A percentile compares a stretch with the other conserved stretches of the same genome.
Conservation (phyloP, 2,888 invertebrate genomes). For the Eupelmus urozonus region DNA sequence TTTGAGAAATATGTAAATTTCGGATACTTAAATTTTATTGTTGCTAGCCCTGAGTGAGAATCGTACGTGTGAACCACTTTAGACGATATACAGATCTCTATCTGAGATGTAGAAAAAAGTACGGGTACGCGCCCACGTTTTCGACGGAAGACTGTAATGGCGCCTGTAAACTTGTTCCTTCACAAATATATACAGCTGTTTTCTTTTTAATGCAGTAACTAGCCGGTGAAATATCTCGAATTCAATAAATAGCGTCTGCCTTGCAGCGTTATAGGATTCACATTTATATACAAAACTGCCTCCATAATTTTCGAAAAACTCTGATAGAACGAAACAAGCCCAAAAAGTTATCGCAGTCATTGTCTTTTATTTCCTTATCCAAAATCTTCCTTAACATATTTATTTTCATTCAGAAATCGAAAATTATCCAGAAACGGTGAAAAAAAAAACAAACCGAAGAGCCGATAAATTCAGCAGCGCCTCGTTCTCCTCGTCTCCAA, state of each 20-base stretch:
- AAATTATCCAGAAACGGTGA: background rate
- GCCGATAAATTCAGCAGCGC: background rate
- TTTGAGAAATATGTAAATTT: slow-evolving; percentile 44
- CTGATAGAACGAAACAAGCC: no score
- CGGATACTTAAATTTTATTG: slow-evolving; percentile 31
- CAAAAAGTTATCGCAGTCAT: no score
- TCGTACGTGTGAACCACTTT: slow-evolving; percentile 15
- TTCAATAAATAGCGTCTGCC: no score
- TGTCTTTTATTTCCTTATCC: no score
- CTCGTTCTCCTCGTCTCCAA: background rate
- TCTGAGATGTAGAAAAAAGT: slow-evolving; percentile 11
- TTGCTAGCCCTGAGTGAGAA: slow-evolving; percentile 10
- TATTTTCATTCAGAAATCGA: background rate
- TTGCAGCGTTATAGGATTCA: no score
- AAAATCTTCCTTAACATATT: slow-evolving; percentile 12
- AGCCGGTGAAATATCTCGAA: no score
- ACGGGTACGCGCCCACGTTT: background rate
- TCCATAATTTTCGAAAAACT: no score
- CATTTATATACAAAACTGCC: no score
- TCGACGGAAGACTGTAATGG: slow-evolving; percentile 2
- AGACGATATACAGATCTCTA: slow-evolving; percentile 14
- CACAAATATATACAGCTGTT: slow-evolving; percentile 7
- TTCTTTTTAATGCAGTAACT: no score
- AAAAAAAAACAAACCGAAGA: background rate
- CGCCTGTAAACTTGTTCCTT: background rate